A percentile compares a stretch with the other conserved stretches of the same genome.
Conservation (phyloP, 2,888 invertebrate genomes). For the Diaprepes abbreviatus region DNA sequence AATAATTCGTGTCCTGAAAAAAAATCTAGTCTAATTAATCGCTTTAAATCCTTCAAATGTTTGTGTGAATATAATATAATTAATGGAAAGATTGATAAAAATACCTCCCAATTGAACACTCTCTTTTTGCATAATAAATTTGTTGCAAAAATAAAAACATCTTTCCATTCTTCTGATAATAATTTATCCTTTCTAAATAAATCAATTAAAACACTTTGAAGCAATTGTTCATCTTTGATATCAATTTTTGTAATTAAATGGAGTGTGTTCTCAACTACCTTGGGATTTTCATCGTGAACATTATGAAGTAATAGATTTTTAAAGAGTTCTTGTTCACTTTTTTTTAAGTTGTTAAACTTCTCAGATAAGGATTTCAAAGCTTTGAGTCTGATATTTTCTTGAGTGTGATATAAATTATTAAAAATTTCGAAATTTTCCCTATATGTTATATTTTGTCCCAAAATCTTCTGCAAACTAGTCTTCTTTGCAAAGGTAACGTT, state of each 20-base stretch:
- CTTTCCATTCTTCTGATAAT: slow-evolving; percentile 63
- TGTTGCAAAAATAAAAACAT: slow-evolving; percentile 58
- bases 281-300: slow-evolving; percentile 76
- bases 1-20: slow-evolving; percentile 63
- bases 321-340: slow-evolving; percentile 73
- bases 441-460: slow-evolving; percentile 54
- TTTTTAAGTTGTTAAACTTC: slow-evolving; percentile 69
- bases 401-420: slow-evolving; percentile 81
- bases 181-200: slow-evolving; percentile 69
- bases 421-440: slow-evolving; percentile 68
- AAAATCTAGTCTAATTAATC: slow-evolving; percentile 67
- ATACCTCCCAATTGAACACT: slow-evolving; percentile 71
- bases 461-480: slow-evolving; percentile 58
- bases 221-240: slow-evolving; percentile 52
- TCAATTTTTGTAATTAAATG: slow-evolving; percentile 61
- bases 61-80: slow-evolving; percentile 71
- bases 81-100: slow-evolving; percentile 74
- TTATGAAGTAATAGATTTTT: slow-evolving; percentile 76
- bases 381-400: slow-evolving; percentile 74
- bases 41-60: slow-evolving; percentile 66
- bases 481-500: slow-evolving; percentile 26
- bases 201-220: slow-evolving; percentile 69
- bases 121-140: slow-evolving; percentile 53
- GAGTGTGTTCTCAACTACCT: slow-evolving; percentile 74
- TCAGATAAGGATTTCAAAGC: slow-evolving; percentile 77